A percentile compares a stretch with the other conserved stretches of the same genome.
Evolutionary conservation across 2,113 vertebrate species (phyloP).

Genomic region (Harpagus bidentatus): DNA sequence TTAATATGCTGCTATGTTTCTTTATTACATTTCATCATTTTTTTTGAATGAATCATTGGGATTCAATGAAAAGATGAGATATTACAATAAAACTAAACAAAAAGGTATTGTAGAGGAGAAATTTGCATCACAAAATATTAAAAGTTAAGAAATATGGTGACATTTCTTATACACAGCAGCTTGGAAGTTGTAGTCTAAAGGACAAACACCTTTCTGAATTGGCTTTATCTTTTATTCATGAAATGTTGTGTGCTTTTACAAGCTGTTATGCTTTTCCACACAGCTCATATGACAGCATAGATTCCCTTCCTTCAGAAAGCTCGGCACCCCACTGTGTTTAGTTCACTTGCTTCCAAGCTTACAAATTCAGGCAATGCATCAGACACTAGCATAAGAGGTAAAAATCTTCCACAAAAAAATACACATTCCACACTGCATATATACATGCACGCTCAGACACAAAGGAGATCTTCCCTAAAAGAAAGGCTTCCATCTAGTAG

Average conservation of each 20-base stretch:
- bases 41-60: not conserved
- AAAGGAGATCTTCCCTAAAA: not conserved
- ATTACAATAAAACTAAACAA: not conserved
- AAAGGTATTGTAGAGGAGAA: not conserved
- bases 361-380: slow-evolving; percentile 9
- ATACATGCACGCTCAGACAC: not conserved
- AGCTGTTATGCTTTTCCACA: slow-evolving; percentile 16
- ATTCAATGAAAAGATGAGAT: not conserved
- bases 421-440: not conserved
- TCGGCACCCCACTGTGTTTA: slow-evolving; percentile 19
- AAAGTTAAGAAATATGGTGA: not conserved
- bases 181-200: slow-evolving; percentile 26
- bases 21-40: not conserved
- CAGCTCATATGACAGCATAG: slow-evolving; percentile 14
- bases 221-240: slow-evolving; percentile 65
- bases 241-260: slow-evolving; percentile 9
- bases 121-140: not conserved
- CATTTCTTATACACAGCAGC: not conserved
- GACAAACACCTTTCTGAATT: not conserved
- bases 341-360: slow-evolving; percentile 32
- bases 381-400: not conserved
- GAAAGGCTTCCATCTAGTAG: not conserved
- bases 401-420: not conserved
- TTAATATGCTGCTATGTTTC: not conserved
- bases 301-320: slow-evolving; percentile 29